A percentile compares a stretch with the other conserved stretches of the same genome.
Conservation (phyloP, 2,888 invertebrate species). For the Drosophila meridiana region DNA sequence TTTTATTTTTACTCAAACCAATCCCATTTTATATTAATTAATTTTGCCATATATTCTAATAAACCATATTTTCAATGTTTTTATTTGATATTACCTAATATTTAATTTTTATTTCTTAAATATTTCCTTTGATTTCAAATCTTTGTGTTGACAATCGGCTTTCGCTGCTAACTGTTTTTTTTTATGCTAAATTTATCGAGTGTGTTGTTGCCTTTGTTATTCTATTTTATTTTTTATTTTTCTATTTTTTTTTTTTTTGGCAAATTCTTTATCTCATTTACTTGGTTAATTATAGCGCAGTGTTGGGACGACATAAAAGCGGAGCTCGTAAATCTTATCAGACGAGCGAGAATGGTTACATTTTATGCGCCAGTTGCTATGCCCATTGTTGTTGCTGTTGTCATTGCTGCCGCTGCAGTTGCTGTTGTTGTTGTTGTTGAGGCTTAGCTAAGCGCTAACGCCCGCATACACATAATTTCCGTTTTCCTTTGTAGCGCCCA, state of each 20-base stretch:
- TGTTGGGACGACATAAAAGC: conserved; percentile 52
- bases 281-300: conserved; percentile 40
- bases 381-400: conserved; percentile 26
- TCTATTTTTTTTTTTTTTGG: not conserved
- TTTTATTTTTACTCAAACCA: not conserved
- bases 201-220: conserved; percentile 1
- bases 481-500: conserved; percentile 76
- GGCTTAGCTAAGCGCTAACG: conserved; percentile 63
- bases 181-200: conserved; percentile 6
- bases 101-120: not conserved
- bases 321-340: conserved; percentile 34
- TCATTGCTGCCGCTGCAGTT: conserved; percentile 7
- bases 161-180: not conserved
- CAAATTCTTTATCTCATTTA: conserved; percentile 36
- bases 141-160: not conserved
- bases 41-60: not conserved
- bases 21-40: not conserved
- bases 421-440: conserved; percentile 25
- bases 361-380: conserved; percentile 62
- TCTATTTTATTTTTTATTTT: too few species aligned
- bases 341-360: conserved; percentile 52
- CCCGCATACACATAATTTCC: conserved; percentile 78
- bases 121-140: not conserved
- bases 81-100: not conserved
- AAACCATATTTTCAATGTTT: not conserved